A percentile compares a stretch with the other conserved stretches of the same genome.
phyloP scores from a whole-genome alignment of 2,113 vertebrate species.

The Lycaon pictus region DNA sequence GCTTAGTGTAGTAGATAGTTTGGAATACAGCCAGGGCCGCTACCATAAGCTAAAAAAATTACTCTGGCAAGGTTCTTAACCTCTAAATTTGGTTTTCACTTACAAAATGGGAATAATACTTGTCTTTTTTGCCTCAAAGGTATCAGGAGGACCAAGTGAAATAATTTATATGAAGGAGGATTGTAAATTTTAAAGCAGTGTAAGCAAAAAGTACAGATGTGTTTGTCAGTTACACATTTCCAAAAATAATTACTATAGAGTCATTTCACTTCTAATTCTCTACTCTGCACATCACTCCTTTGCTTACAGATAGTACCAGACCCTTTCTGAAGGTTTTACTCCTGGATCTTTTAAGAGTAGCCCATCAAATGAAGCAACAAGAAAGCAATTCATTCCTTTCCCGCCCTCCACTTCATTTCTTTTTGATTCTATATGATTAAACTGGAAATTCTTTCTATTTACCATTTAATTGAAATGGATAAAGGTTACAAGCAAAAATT shows the following conservation, averaged over 20 bases:
- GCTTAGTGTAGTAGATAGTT: background rate
- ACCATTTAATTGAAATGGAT: constrained; percentile 9
- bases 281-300: background rate
- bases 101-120: background rate
- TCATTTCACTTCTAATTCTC: background rate
- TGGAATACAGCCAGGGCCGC: background rate
- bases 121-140: background rate
- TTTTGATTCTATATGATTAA: background rate
- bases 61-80: background rate
- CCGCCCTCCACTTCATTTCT: background rate
- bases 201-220: background rate
- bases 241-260: background rate
- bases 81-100: constrained; percentile 35
- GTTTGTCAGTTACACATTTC: background rate
- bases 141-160: background rate
- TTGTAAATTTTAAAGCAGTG: background rate
- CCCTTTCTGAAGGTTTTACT: background rate
- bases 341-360: background rate
- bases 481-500: background rate
- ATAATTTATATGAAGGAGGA: background rate
- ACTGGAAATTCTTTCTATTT: background rate
- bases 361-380: background rate
- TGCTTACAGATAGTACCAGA: background rate
- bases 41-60: background rate
- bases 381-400: background rate